phyloP scores from a whole-genome alignment of 2,797 vertebrate genomes.

The Apogon hyalosoma region DNA sequence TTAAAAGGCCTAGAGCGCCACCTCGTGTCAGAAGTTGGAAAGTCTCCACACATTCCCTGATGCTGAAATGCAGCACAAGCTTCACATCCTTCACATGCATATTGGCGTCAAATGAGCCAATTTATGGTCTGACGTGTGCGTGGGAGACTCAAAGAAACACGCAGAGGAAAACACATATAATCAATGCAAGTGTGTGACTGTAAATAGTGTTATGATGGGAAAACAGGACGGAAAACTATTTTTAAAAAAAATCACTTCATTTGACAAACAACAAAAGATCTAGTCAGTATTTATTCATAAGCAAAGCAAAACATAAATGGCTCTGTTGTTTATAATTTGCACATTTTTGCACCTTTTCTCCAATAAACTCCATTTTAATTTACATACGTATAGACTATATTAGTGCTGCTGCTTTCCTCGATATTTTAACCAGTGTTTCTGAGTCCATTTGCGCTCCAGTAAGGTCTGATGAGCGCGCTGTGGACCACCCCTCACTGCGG shows the following conservation, averaged over 20 bases:
- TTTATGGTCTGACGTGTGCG: conserved; percentile 5
- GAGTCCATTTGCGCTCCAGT: conserved; percentile 19
- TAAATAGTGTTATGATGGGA: not conserved
- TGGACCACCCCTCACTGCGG: conserved; percentile 85
- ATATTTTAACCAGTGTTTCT: not conserved
- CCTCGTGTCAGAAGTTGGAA: conserved; percentile 24
- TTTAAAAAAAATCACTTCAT: not conserved
- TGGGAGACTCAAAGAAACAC: conserved; percentile 1
- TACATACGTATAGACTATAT: not conserved
- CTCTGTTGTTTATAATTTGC: not conserved
- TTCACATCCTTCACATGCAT: not conserved
- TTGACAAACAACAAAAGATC: too few relatives aligned
- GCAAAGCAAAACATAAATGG: too few relatives aligned
- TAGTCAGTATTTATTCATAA: too few relatives aligned
- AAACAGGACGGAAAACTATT: not conserved
- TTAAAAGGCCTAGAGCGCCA: conserved; percentile 32
- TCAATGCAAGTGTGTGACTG: not conserved
- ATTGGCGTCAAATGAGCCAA: not conserved
- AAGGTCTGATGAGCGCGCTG: conserved; percentile 74
- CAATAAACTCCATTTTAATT: too few relatives aligned
- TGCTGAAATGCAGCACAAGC: not conserved
- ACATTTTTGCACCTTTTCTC: not conserved
- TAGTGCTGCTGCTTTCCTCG: conserved; percentile 1
- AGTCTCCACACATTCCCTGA: not conserved
- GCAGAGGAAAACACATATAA: not conserved